Evolutionary conservation across 2,797 vertebrate species (phyloP).

Genomic region (Sebastes flavidus): DNA sequence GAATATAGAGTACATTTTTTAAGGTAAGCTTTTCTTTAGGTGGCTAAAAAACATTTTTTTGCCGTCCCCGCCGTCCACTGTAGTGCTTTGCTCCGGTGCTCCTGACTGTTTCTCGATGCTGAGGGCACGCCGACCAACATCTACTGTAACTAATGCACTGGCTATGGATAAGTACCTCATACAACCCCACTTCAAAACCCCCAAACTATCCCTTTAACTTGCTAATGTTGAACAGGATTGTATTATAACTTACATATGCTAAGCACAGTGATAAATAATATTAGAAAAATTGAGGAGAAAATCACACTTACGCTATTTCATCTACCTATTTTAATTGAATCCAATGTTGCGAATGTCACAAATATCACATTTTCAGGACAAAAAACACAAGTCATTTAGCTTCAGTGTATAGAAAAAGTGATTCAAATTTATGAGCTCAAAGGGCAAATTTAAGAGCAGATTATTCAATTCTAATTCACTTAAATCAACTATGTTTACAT

Average conservation of each 20-base stretch:
- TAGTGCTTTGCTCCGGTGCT: too few species aligned
- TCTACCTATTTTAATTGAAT: neutral
- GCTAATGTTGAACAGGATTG: neutral
- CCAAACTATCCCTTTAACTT: too few species aligned
- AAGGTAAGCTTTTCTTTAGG: too few species aligned
- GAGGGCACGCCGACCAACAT: fast-evolving
- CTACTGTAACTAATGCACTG: fast-evolving
- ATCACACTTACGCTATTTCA: neutral
- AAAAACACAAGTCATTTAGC: neutral
- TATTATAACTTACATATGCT: neutral
- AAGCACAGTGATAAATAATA: neutral
- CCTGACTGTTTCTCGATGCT: too few species aligned
- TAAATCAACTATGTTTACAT: neutral
- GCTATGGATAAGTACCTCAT: too few species aligned
- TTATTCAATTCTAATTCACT: neutral
- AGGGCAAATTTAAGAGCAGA: neutral
- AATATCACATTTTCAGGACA: too few species aligned
- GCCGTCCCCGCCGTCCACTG: too few species aligned
- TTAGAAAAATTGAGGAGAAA: neutral
- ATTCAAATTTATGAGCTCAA: neutral
- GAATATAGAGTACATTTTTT: too few species aligned
- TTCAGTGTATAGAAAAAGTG: neutral
- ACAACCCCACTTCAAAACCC: too few species aligned
- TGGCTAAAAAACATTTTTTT: too few species aligned
- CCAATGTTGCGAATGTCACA: neutral